phyloP scores from a whole-genome alignment of 2,113 vertebrate species.

The Lycocorax pyrrhopterus region DNA sequence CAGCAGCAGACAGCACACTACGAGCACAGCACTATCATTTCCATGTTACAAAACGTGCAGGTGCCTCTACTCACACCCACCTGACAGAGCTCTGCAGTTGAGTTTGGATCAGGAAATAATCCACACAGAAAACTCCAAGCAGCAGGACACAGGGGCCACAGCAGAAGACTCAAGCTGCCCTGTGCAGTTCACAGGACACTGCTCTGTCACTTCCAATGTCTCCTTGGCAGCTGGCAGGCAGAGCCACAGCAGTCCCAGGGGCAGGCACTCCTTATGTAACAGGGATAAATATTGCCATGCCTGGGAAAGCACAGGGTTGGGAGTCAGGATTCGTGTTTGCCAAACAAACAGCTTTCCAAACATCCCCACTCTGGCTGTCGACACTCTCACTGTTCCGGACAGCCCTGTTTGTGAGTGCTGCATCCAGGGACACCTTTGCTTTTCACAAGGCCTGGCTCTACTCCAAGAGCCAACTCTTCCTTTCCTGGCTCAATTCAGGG shows the following conservation, averaged over 20 bases:
- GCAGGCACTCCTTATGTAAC: background rate
- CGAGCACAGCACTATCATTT: background rate
- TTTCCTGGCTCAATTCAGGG: background rate
- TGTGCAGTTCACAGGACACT: background rate
- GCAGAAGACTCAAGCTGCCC: background rate
- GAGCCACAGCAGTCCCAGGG: background rate
- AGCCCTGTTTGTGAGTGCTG: background rate
- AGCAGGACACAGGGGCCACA: background rate
- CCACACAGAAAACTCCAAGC: background rate
- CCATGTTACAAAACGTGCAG: background rate
- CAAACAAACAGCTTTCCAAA: background rate
- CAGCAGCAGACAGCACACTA: background rate
- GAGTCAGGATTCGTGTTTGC: background rate
- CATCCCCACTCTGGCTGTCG: background rate
- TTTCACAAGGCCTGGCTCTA: background rate
- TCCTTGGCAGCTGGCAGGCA: background rate
- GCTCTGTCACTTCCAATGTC: rapidly evolving
- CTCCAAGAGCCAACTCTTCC: background rate
- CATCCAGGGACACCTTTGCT: background rate
- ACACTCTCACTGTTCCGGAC: background rate
- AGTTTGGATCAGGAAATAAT: background rate
- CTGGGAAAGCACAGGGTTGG: background rate
- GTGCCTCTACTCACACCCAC: background rate
- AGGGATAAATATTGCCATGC: background rate
- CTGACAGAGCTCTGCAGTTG: background rate